Conservation (phyloP, 2,113 vertebrate genomes). For the Sinosuthora webbiana region DNA sequence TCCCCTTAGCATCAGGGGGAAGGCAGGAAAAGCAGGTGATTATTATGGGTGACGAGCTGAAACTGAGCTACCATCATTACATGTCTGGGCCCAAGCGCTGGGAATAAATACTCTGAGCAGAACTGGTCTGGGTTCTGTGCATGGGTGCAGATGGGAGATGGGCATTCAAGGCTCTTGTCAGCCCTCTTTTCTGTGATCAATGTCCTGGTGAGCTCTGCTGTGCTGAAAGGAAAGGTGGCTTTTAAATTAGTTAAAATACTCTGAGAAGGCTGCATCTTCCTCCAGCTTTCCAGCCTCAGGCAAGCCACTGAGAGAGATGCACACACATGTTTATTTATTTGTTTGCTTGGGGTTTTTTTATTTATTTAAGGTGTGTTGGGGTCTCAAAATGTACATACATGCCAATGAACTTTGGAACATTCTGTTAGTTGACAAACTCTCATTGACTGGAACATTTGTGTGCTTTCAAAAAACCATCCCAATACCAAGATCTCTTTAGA, state of each 20-base stretch:
- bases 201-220: not conserved
- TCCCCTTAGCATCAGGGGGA: not conserved
- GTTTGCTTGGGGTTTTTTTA: fast-evolving
- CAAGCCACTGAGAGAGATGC: not conserved
- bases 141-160: not conserved
- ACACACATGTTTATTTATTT: not conserved
- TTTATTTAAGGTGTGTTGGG: not conserved
- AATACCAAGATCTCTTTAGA: not conserved
- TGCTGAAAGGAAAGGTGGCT: not conserved
- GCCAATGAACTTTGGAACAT: not conserved
- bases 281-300: not conserved
- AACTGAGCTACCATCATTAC: not conserved
- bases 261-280: not conserved
- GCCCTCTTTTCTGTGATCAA: not conserved
- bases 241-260: not conserved
- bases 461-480: not conserved
- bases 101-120: not conserved
- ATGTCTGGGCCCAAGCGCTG: not conserved
- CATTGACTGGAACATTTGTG: not conserved
- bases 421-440: not conserved
- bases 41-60: not conserved
- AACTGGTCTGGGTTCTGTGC: not conserved
- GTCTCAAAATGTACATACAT: not conserved
- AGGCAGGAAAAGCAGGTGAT: not conserved
- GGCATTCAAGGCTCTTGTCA: not conserved